Evolutionary conservation across 2,113 vertebrate genomes (phyloP).

Genomic region (Turdus rufiventris): DNA sequence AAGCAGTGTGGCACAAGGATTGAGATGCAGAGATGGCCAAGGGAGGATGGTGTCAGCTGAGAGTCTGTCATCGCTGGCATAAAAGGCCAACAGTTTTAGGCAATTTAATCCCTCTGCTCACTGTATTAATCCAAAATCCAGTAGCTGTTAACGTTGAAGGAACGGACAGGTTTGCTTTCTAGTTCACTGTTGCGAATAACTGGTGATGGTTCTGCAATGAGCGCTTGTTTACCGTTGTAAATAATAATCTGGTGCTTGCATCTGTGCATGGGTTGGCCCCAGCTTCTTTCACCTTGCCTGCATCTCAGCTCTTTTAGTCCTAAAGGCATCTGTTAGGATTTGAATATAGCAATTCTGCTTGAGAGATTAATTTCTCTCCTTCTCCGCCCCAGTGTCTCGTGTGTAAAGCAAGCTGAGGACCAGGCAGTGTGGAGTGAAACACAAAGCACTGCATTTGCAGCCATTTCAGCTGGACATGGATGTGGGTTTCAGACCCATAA

Average conservation of each 20-base stretch:
- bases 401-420: neutral
- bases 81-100: neutral
- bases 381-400: neutral
- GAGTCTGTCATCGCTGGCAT: neutral
- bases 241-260: neutral
- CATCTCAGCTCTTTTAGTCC: neutral
- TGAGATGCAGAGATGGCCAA: neutral
- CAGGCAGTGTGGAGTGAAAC: neutral
- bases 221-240: conserved; percentile 13
- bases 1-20: neutral
- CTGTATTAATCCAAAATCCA: neutral
- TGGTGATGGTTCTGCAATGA: neutral
- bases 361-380: conserved; percentile 17
- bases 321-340: conserved; percentile 25
- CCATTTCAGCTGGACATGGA: neutral
- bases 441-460: neutral
- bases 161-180: neutral
- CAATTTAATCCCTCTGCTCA: neutral
- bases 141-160: neutral
- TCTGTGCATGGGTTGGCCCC: neutral
- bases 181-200: neutral
- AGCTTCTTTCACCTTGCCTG: conserved; percentile 19
- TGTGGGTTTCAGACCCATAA: neutral
- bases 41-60: neutral
- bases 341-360: neutral